phyloP scores from a whole-genome alignment of 37 sponge, comb jelly and placozoan genomes.

The Cliona cf. orientalis region DNA sequence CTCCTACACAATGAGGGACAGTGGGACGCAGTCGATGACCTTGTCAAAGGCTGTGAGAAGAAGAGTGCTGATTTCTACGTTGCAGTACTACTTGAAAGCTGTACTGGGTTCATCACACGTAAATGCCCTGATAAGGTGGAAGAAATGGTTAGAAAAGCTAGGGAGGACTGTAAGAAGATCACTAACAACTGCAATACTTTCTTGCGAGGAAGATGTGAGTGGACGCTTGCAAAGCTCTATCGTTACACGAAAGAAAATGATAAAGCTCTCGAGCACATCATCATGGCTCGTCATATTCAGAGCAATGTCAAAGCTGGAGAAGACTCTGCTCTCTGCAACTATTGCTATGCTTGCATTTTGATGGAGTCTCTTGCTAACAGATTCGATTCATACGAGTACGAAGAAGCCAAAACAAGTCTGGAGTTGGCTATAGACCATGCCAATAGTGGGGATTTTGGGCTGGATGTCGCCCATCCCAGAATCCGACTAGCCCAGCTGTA shows the following conservation, averaged over 20 bases:
- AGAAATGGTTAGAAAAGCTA: neutral
- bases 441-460: slow-evolving; percentile 18
- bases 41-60: too few species aligned
- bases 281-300: neutral
- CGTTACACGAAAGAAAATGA: neutral
- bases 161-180: neutral
- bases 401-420: neutral
- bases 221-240: neutral
- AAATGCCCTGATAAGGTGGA: neutral
- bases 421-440: neutral
- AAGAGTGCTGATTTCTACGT: neutral
- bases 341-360: slow-evolving; percentile 14
- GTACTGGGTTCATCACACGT: slow-evolving; percentile 2
- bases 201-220: slow-evolving; percentile 6
- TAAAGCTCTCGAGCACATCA: slow-evolving; percentile 7
- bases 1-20: neutral
- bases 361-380: neutral
- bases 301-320: neutral
- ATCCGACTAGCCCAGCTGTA: slow-evolving; percentile 21
- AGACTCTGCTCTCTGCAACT: slow-evolving; percentile 3
- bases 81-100: neutral
- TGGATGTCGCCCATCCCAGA: slow-evolving; percentile 1
- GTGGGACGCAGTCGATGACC: neutral
- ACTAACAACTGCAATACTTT: neutral
- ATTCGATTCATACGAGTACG: neutral